Evolutionary conservation across 2,113 vertebrate genomes (phyloP).

Genomic region (Leptodactylus fuscus): DNA sequence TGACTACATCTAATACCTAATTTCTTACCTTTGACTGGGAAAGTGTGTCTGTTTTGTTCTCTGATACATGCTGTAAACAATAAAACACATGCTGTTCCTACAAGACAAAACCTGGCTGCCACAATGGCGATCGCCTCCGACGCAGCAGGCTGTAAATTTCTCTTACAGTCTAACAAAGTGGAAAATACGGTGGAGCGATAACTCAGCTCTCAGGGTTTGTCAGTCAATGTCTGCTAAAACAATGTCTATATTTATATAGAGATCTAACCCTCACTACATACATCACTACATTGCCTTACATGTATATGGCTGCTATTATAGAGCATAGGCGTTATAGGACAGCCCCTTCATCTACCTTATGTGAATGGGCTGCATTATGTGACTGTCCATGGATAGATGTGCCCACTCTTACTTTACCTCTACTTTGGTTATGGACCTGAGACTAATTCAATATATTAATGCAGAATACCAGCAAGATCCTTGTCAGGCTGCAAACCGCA

Average conservation of each 20-base stretch:
- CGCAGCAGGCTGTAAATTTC: conserved; percentile 35
- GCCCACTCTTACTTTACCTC: too few species aligned
- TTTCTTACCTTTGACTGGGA: conserved; percentile 38
- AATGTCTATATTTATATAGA: not conserved
- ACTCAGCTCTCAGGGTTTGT: conserved; percentile 1
- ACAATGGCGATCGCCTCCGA: conserved; percentile 17
- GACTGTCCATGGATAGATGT: too few species aligned
- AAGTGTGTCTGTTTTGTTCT: conserved; percentile 1
- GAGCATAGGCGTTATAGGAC: not conserved
- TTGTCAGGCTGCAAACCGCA: too few species aligned
- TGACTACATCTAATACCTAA: not conserved
- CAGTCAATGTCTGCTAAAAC: not conserved
- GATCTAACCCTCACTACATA: not conserved
- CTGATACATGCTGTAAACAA: conserved; percentile 30
- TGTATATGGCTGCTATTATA: not conserved
- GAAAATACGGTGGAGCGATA: not conserved
- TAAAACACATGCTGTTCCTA: conserved; percentile 18
- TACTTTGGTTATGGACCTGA: too few species aligned
- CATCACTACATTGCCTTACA: not conserved
- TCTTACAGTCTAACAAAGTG: conserved; percentile 23
- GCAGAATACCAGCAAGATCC: too few species aligned
- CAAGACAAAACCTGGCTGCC: conserved; percentile 12
- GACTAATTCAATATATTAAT: too few species aligned
- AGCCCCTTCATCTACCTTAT: not conserved
- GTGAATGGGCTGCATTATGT: not conserved